phyloP scores from a whole-genome alignment of 2,113 vertebrate genomes.

The Psilopogon haemacephalus region DNA sequence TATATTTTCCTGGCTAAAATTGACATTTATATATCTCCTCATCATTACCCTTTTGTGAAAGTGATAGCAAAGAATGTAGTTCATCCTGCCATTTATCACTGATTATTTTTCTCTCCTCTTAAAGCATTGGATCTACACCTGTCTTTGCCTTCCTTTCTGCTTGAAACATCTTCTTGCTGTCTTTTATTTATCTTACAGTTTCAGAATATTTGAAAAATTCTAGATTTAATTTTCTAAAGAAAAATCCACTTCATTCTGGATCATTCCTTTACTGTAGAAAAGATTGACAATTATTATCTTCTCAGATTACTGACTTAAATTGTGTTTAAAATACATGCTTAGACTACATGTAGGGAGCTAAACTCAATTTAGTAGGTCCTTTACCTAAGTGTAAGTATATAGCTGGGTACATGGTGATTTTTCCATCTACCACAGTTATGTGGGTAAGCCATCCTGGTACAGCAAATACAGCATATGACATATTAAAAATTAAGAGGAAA shows the following conservation, averaged over 20 bases:
- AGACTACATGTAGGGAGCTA: background rate
- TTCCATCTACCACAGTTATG: background rate
- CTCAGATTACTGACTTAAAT: background rate
- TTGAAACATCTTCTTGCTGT: background rate
- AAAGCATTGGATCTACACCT: background rate
- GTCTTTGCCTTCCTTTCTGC: background rate
- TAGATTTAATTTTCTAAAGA: background rate
- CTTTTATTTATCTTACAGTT: background rate
- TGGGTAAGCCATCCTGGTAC: background rate
- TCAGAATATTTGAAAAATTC: background rate
- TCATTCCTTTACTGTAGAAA: background rate
- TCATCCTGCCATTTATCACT: no score
- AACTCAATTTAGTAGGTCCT: background rate
- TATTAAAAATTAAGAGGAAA: background rate
- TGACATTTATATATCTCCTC: no score
- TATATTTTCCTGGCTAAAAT: no score
- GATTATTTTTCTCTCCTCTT: background rate
- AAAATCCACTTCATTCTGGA: background rate
- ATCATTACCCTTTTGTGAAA: no score
- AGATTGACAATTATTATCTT: background rate
- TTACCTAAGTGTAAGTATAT: background rate
- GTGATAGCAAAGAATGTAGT: no score
- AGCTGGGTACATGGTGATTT: background rate
- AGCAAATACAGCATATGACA: background rate
- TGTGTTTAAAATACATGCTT: background rate